Conservation (phyloP, 2,888 invertebrate species). For the Ormyrus pomaceus region DNA sequence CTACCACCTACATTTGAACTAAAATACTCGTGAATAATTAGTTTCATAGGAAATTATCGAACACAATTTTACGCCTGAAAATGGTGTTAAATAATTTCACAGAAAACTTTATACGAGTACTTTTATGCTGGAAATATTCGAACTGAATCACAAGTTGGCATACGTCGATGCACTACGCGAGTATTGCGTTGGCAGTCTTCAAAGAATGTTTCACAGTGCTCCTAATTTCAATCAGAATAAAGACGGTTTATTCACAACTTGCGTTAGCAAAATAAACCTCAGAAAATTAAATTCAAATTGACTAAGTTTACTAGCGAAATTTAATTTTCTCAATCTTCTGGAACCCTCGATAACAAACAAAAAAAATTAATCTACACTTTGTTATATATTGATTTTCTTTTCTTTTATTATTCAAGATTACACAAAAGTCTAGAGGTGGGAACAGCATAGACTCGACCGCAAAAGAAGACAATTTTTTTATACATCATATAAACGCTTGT, state of each 20-base stretch:
- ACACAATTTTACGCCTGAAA: too few relatives aligned
- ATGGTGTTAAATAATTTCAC: too few relatives aligned
- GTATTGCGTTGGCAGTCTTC: slow-evolving; percentile 2
- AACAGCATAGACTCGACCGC: slow-evolving; percentile 49
- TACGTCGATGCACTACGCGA: too few relatives aligned
- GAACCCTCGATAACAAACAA: neutral
- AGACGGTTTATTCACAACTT: too few relatives aligned
- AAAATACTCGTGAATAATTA: neutral
- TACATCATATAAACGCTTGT: slow-evolving; percentile 30
- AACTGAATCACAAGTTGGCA: too few relatives aligned
- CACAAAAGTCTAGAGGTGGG: slow-evolving; percentile 56
- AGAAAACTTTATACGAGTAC: too few relatives aligned
- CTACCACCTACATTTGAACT: neutral
- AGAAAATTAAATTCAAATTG: too few relatives aligned
- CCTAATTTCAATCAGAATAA: neutral
- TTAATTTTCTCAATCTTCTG: too few relatives aligned
- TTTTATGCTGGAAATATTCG: too few relatives aligned
- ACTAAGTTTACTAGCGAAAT: too few relatives aligned
- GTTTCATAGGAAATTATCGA: neutral
- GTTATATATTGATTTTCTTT: slow-evolving; percentile 44
- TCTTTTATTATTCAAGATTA: slow-evolving; percentile 56
- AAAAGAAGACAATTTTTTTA: slow-evolving; percentile 50
- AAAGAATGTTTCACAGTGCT: neutral
- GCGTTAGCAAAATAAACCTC: too few relatives aligned
- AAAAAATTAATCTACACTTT: slow-evolving; percentile 32